A percentile compares a stretch with the other conserved stretches of the same genome.
Evolutionary conservation across 2,113 vertebrate genomes (phyloP).

Genomic region (Capreolus pygargus): DNA sequence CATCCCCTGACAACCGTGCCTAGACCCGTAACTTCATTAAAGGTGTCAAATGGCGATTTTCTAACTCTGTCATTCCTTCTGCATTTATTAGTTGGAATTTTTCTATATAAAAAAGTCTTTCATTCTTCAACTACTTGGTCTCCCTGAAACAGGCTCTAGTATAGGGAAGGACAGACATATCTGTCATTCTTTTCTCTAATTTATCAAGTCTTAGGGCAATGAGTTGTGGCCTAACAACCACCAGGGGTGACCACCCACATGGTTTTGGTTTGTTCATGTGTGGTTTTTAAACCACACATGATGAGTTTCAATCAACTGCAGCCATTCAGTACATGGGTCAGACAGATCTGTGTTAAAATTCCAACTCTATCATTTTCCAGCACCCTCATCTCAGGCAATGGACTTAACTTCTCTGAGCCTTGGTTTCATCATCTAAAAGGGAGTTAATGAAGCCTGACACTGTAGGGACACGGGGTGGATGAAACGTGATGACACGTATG

Average conservation of each 20-base stretch:
- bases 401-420: background rate
- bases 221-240: background rate
- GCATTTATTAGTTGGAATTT: background rate
- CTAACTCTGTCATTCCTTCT: background rate
- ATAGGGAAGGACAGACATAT: background rate
- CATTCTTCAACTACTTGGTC: background rate
- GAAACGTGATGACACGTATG: accelerated
- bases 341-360: background rate
- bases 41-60: background rate
- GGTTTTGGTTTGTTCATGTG: background rate
- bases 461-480: accelerated
- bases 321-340: background rate
- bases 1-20: background rate
- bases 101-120: background rate
- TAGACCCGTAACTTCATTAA: background rate
- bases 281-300: background rate
- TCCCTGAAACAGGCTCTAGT: background rate
- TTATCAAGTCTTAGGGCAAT: background rate
- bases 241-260: background rate
- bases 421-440: background rate
- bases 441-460: background rate
- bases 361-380: background rate
- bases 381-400: background rate
- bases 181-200: background rate
- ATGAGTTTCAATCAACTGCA: background rate